Evolutionary conservation across 2,113 vertebrate genomes (phyloP), one percentile per base, ranked within the genome.

Genomic region (Poeciliopsis prolifica): DNA sequence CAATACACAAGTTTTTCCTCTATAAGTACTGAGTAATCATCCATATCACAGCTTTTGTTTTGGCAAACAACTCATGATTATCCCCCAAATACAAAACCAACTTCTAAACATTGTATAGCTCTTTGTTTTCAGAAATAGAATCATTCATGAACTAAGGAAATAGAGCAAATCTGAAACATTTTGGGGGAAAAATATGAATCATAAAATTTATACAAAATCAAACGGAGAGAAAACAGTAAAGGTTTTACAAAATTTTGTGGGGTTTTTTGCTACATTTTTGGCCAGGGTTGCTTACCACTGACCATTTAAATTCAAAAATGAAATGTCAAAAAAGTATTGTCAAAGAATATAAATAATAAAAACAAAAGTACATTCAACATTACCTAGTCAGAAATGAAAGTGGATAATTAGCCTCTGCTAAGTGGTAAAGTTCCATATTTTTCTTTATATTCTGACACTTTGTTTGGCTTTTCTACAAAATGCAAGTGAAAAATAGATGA

Each of bases 171-270:
- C 28, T 28, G 28, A 28, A 28, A 42, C 14, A 4, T 13, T 42
- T 42, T 3, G 3, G 3, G 12, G 14, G 40, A 0, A 1, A 1
- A 4, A 4, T 1, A 15, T 14, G 0, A 14, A 42, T 3, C 1
- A 1, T 42, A 15, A 42, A 14, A 42, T 42, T 37, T 37, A 15
- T 42, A 15, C 13, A 14, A 42, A 13, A 42, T 42, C 40, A 37
- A 37, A 11, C 11, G 14, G 14, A 42, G 14, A 42, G 1, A 42
- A 42, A 42, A 42, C 14, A 1, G 40, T 42, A 15, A 15, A 42
- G 13, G 14, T 42, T 15, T 42, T 42, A 42, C 13, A 42, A 42
- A 54, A 54, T 54, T 22, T 51, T 19, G 44, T 33, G 29, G 31
- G 29, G 1, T 54, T 54, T 51, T 19, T 22, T 54, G 48, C 48